A percentile compares a stretch with the other conserved stretches of the same genome.
phyloP scores from a whole-genome alignment of 2,888 invertebrate species.

The Plagiodera versicolora region DNA sequence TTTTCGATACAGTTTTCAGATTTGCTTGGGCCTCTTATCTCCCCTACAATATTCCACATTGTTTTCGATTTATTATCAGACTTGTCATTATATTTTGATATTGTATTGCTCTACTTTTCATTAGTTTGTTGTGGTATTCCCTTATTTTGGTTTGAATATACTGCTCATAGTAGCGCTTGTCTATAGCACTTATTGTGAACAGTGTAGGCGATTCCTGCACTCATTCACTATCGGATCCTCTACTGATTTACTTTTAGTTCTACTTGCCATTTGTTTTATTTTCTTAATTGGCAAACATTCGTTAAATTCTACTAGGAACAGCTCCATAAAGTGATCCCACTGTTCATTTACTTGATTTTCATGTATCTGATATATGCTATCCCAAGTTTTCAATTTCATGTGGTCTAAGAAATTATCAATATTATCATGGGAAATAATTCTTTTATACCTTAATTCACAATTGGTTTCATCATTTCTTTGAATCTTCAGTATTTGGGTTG shows the following conservation, averaged over 20 bases:
- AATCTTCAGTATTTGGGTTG: too few relatives aligned
- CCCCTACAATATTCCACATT: neutral
- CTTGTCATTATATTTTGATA: neutral
- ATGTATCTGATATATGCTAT: too few relatives aligned
- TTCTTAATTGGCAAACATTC: neutral
- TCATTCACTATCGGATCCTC: neutral
- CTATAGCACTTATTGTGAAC: neutral
- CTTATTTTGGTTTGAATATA: neutral
- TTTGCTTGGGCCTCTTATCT: neutral
- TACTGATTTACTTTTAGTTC: neutral
- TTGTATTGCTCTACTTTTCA: neutral
- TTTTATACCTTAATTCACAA: too few relatives aligned
- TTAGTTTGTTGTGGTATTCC: neutral
- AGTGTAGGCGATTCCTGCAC: neutral
- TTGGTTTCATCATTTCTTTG: too few relatives aligned
- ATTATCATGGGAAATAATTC: too few relatives aligned
- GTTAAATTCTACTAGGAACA: neutral
- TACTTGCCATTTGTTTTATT: neutral
- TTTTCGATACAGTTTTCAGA: slow-evolving; percentile 1
- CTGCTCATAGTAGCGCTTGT: neutral
- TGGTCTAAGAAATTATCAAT: too few relatives aligned
- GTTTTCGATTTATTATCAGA: neutral
- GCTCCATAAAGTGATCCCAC: neutral
- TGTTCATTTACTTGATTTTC: too few relatives aligned
- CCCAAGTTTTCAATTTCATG: too few relatives aligned